A percentile compares a stretch with the other conserved stretches of the same genome.
phyloP scores from a whole-genome alignment of 2,797 vertebrate species.

The Dendrocincla tyrannina region DNA sequence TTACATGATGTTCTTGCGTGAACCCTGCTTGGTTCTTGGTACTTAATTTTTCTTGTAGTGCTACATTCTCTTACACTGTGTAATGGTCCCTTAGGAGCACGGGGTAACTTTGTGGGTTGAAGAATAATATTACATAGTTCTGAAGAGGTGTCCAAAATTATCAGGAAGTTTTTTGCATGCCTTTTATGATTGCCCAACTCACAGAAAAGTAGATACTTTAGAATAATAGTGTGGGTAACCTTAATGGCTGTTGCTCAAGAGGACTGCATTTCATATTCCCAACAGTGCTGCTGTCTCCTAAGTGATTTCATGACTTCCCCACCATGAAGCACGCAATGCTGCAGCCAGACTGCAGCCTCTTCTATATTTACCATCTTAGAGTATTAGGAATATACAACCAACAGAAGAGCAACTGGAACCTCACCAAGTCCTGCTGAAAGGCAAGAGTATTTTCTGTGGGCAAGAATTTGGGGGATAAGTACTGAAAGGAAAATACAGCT shows the following conservation, averaged over 20 bases:
- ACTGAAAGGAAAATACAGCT: not conserved
- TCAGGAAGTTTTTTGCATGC: not conserved
- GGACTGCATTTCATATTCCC: not conserved
- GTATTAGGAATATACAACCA: not conserved
- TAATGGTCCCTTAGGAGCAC: not conserved
- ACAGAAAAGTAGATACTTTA: not conserved
- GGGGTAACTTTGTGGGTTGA: not conserved
- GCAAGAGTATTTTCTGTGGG: not conserved
- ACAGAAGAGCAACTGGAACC: not conserved
- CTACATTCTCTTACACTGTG: not conserved
- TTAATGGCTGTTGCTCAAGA: not conserved
- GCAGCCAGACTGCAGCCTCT: not conserved
- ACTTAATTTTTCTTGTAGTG: not conserved
- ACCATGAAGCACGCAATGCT: not conserved
- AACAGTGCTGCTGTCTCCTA: not conserved
- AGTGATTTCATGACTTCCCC: not conserved
- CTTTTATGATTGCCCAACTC: not conserved
- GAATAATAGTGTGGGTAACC: not conserved
- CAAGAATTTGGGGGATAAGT: not conserved
- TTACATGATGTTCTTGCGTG: not conserved
- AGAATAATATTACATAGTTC: not conserved
- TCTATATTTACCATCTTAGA: not conserved
- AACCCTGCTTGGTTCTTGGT: not conserved
- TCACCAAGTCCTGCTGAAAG: not conserved
- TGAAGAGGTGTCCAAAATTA: not conserved